These are phyloP conservation scores for Nasonia giraulti DNA, from an alignment of 1,140 invertebrate species.

Conservation along the genomic window DNA sequence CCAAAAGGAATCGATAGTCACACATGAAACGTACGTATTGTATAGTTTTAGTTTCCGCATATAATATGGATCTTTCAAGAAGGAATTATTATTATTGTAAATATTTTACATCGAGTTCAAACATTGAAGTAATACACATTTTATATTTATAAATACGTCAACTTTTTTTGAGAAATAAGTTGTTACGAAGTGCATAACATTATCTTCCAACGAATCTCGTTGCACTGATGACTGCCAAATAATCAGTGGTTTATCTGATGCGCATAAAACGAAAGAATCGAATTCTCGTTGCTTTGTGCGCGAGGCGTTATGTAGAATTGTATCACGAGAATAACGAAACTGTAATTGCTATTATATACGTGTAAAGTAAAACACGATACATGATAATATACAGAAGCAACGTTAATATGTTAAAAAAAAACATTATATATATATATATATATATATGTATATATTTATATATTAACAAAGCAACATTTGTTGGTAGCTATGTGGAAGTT, in stretches of 20 bases:
- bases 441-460: slow-evolving; percentile 41
- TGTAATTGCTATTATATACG: slow-evolving; percentile 23
- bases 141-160: neutral
- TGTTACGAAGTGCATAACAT: neutral
- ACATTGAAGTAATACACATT: too few species aligned
- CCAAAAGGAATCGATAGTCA: too few species aligned
- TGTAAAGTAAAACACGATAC: slow-evolving; percentile 17
- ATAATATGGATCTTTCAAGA: too few species aligned
- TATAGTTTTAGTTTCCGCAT: too few species aligned
- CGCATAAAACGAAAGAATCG: slow-evolving; percentile 6
- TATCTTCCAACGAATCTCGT: neutral
- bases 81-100: too few species aligned
- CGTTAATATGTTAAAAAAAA: slow-evolving; percentile 22
- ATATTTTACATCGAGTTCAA: too few species aligned
- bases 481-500: slow-evolving; percentile 4
- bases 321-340: neutral
- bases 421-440: slow-evolving; percentile 32
- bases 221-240: slow-evolving; percentile 46
- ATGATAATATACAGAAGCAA: neutral
- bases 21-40: too few species aligned
- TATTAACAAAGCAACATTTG: neutral
- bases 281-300: neutral
- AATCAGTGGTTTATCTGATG: slow-evolving; percentile 19
- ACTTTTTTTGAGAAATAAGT: neutral
- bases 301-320: slow-evolving; percentile 18